Evolutionary conservation across 2,797 vertebrate genomes (phyloP).

Genomic region (Parambassis ranga): DNA sequence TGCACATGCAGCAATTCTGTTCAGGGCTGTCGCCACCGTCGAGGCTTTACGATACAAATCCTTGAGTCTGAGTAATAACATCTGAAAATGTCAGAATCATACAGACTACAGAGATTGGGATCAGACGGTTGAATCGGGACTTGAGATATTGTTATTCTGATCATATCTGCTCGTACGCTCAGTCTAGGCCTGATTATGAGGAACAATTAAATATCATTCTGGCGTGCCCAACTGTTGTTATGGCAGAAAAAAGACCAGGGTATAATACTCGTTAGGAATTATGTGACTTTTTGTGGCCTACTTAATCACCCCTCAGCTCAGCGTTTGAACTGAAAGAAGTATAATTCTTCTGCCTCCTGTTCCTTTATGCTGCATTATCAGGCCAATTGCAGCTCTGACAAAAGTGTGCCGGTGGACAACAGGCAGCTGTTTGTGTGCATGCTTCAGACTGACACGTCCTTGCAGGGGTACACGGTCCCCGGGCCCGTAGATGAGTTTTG

Average conservation of each 20-base stretch:
- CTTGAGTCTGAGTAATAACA: slow-evolving; percentile 71
- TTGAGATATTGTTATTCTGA: slow-evolving; percentile 69
- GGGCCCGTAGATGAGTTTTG: slow-evolving; percentile 61
- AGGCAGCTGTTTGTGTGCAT: slow-evolving; percentile 37
- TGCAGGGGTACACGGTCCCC: slow-evolving; percentile 44
- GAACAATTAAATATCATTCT: slow-evolving; percentile 60
- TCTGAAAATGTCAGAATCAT: slow-evolving; percentile 76
- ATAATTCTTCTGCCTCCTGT: slow-evolving; percentile 25
- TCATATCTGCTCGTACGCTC: slow-evolving; percentile 49
- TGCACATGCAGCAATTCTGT: slow-evolving; percentile 70
- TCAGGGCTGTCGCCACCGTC: slow-evolving; percentile 27
- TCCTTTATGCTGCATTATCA: slow-evolving; percentile 44
- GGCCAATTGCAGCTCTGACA: slow-evolving; percentile 42
- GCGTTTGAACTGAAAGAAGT: slow-evolving; percentile 37
- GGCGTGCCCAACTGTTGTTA: slow-evolving; percentile 31
- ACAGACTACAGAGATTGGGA: slow-evolving; percentile 53
- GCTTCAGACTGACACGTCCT: slow-evolving; percentile 49
- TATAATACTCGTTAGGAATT: slow-evolving; percentile 34
- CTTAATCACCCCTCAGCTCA: slow-evolving; percentile 26
- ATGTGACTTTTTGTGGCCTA: slow-evolving; percentile 18
- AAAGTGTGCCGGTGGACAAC: slow-evolving; percentile 31
- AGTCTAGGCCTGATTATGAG: slow-evolving; percentile 50
- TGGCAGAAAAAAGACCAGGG: slow-evolving; percentile 12
- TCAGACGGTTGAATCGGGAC: slow-evolving; percentile 50
- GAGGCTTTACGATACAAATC: slow-evolving; percentile 71